Percentiles rank a stretch among this genome's conserved stretches.
phyloP scores from a whole-genome alignment of 2,797 vertebrate genomes.

The Glossophaga mutica region DNA sequence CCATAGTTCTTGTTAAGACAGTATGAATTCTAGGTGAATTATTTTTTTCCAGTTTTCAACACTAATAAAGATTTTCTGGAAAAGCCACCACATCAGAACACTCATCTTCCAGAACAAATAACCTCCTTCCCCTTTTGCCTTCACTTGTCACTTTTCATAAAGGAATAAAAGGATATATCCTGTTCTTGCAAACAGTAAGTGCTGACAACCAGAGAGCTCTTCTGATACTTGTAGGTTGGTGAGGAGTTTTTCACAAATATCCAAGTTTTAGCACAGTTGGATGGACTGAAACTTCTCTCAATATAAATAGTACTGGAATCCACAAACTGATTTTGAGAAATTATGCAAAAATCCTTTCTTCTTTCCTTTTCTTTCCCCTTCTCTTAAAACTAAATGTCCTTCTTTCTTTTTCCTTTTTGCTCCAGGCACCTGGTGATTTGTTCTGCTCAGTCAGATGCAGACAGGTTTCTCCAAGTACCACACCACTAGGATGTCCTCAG shows the following conservation, averaged over 20 bases:
- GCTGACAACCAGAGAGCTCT: constrained; percentile 76
- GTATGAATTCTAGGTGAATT: constrained; percentile 75
- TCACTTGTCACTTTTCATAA: constrained; percentile 43
- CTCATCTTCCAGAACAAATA: constrained; percentile 70
- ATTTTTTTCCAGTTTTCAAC: constrained; percentile 71
- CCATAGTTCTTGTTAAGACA: constrained; percentile 74
- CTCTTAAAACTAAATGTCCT: constrained; percentile 73
- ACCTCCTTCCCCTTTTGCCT: constrained; percentile 59
- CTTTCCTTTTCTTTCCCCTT: constrained; percentile 57
- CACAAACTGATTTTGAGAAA: constrained; percentile 71
- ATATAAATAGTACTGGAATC: constrained; percentile 79
- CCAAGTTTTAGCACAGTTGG: constrained; percentile 74
- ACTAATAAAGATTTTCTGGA: constrained; percentile 71
- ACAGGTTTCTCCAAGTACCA: constrained; percentile 69
- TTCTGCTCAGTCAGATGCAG: constrained; percentile 79
- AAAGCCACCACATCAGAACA: constrained; percentile 69
- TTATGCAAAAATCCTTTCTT: constrained; percentile 73
- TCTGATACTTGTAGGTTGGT: constrained; percentile 67
- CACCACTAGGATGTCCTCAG: constrained; percentile 67
- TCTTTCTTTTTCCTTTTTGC: constrained; percentile 72
- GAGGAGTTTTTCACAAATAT: constrained; percentile 69
- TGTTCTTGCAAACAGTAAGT: constrained; percentile 76
- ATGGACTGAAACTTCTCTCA: constrained; percentile 75
- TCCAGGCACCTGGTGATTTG: constrained; percentile 74
- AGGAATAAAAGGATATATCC: constrained; percentile 40